Base-by-base conservation (phyloP, 2,797 vertebrate genomes). In the Tarsius wallacei region DNA sequence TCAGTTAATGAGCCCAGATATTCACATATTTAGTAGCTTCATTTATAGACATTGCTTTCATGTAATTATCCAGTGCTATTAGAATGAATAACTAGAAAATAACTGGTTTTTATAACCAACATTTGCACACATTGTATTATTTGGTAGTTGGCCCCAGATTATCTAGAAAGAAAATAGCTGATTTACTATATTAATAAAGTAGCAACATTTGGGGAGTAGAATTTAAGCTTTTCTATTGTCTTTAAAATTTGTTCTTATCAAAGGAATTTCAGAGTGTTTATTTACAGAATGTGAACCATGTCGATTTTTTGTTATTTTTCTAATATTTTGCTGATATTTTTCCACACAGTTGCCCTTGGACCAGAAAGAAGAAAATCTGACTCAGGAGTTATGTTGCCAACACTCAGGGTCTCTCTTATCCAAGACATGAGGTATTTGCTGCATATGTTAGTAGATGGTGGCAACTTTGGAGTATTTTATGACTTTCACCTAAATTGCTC, bases 401-500 rank as follows among this genome's bases (percentile, higher is more conserved):
- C 96, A 1, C 97, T 99, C 96, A 99, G 98, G 90, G 99, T 99
- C 95, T 99, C 99, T 0, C 98, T 99, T 82, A 99, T 99, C 96
- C 99, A 99, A 91, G 99, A 99, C 93, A 99, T 99, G 99, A 99
- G 99, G 99, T 99, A 96, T 73, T 94, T 82, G 85, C 94, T 59
- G 16, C 47, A 85, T 97, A 42, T 55, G 57, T 86, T 95, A 91
- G 55, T n/a, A 5, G 66, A 5, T 84, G 49, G 53, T 87, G 87
- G 24, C 91, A 55, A 28, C 12, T 95, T 82, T 94, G 86, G 87
- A 81, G 57, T 55, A 47, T 59, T 80, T 64, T 63, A 84, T 66
- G 42, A 5, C 74, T 96, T 86, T 90, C 26, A 77, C 33, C 57
- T 94, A 80, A 31, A 33, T 89, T 86, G 55, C 28, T 96, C 49